Conservation (phyloP, 2,888 invertebrate genomes). For the Tipula unca region DNA sequence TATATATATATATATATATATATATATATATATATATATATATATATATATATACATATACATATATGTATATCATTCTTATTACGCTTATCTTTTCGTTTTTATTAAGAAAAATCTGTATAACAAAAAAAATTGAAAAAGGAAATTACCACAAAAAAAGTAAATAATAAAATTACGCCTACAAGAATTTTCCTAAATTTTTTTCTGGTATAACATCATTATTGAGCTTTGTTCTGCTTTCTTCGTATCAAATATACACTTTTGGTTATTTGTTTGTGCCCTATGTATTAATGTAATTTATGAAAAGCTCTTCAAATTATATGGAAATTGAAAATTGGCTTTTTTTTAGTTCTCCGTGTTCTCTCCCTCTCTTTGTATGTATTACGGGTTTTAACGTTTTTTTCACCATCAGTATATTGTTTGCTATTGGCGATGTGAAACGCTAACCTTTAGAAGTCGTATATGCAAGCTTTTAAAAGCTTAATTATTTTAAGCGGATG, state of each 20-base stretch:
- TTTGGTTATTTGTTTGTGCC: background rate
- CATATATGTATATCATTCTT: background rate
- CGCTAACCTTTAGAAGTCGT: too few species aligned
- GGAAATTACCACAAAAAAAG: background rate
- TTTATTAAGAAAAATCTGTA: background rate
- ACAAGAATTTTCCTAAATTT: background rate
- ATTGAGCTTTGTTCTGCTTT: background rate
- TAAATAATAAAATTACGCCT: background rate
- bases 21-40: too few species aligned
- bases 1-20: too few species aligned
- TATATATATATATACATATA: too few species aligned
- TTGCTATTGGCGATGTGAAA: too few species aligned
- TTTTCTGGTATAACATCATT: background rate
- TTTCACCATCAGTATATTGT: too few species aligned
- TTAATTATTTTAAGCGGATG: too few species aligned
- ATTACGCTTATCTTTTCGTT: background rate
- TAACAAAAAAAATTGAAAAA: background rate
- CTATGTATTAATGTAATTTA: constrained; percentile 3
- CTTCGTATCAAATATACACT: background rate
- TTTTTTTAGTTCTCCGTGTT: background rate
- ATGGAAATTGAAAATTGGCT: background rate
- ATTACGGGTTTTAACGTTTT: too few species aligned
- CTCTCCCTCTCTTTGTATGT: background rate
- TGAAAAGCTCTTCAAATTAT: background rate
- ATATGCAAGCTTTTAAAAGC: too few species aligned